These are phyloP conservation scores for Orthonyx spaldingii DNA, from an alignment of 2,113 vertebrate species.

Conservation along the genomic window DNA sequence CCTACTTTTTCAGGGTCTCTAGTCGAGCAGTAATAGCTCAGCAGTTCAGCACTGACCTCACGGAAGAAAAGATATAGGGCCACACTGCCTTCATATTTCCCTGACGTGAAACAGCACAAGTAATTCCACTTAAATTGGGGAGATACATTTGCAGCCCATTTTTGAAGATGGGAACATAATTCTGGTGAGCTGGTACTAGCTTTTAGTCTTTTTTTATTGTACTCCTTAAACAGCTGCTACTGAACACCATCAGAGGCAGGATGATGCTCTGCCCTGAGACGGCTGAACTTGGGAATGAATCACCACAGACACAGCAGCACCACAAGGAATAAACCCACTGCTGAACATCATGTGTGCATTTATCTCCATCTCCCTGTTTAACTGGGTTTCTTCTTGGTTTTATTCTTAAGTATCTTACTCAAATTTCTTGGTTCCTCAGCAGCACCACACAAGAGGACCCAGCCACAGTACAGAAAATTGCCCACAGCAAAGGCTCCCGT, in stretches of 20 bases:
- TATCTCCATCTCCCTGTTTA: background rate
- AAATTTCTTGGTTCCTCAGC: background rate
- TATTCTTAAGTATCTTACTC: background rate
- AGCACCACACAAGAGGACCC: background rate
- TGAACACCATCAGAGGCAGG: background rate
- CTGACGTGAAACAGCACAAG: background rate
- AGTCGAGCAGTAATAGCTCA: background rate
- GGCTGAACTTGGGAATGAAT: background rate
- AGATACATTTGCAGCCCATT: background rate
- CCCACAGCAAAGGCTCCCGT: background rate
- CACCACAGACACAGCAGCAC: background rate
- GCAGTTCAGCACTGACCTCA: background rate
- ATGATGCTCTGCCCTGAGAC: background rate
- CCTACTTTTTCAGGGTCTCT: background rate
- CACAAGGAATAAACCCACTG: background rate
- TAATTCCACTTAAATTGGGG: background rate
- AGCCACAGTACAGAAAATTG: background rate
- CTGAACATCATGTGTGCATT: background rate
- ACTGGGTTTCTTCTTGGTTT: background rate
- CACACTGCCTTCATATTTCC: background rate
- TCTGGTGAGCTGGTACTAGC: background rate
- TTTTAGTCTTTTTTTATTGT: background rate
- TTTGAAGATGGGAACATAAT: background rate
- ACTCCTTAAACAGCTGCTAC: background rate
- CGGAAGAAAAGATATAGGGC: rapidly evolving